Evolutionary conservation across 2,113 vertebrate genomes (phyloP).

Genomic region (Dasyprocta punctata): DNA sequence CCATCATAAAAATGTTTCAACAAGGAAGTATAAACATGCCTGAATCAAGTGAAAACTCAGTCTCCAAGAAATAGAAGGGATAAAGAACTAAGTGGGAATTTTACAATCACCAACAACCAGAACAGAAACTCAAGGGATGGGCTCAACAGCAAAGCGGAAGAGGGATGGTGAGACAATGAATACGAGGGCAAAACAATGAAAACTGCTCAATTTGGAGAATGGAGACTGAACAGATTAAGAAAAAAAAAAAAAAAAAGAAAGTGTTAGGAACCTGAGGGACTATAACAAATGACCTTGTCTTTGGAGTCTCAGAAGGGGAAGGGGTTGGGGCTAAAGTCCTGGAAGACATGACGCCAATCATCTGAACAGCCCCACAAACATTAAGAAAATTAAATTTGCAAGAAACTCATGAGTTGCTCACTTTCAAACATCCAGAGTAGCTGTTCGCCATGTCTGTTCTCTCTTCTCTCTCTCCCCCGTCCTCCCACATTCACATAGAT

Average conservation of each 20-base stretch:
- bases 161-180: too few relatives aligned
- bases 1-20: not conserved
- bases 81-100: not conserved
- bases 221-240: not conserved
- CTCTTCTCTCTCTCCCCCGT: not conserved
- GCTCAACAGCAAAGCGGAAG: not conserved
- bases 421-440: not conserved
- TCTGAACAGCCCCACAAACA: not conserved
- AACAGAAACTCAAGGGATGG: not conserved
- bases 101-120: not conserved
- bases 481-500: not conserved
- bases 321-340: too few relatives aligned
- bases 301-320: not conserved
- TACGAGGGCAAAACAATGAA: not conserved
- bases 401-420: not conserved
- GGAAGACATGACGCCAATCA: not conserved
- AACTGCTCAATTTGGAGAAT: not conserved
- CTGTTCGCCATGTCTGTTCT: not conserved
- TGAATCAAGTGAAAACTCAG: not conserved
- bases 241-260: not conserved
- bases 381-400: not conserved
- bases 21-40: not conserved
- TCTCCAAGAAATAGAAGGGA: not conserved
- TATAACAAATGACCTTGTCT: not conserved
- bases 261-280: not conserved